Percentiles rank a stretch among this genome's conserved stretches.
phyloP scores from a whole-genome alignment of 2,888 invertebrate species.

The Andricus curvator region DNA sequence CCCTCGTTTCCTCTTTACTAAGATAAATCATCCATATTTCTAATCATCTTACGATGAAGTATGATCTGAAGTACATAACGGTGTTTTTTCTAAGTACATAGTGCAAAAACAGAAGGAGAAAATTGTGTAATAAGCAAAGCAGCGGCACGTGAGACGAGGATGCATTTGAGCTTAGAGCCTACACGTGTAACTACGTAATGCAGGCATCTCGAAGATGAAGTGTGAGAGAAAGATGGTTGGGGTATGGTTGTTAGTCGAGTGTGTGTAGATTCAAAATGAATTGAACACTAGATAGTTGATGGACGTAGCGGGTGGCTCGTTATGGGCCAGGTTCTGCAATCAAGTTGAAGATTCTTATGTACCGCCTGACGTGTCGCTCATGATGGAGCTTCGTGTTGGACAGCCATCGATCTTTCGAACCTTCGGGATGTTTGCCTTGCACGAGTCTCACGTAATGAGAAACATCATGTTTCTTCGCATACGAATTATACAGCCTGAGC shows the following conservation, averaged over 20 bases:
- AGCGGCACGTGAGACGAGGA: constrained; percentile 1
- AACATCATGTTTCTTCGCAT: constrained; percentile 44
- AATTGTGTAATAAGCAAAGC: constrained; percentile 7
- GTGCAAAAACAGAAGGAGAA: neutral
- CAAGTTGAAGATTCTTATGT: constrained; percentile 72
- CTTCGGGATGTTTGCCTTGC: constrained; percentile 67
- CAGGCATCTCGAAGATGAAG: constrained; percentile 27
- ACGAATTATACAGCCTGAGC: constrained; percentile 16
- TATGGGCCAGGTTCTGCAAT: constrained; percentile 70
- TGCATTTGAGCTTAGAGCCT: constrained; percentile 6
- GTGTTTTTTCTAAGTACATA: too few relatives aligned
- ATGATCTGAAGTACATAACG: neutral
- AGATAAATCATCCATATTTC: neutral
- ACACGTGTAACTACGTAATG: constrained; percentile 17
- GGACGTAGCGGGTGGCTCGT: constrained; percentile 77
- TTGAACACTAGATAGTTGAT: constrained; percentile 72
- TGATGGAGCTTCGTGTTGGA: constrained; percentile 73
- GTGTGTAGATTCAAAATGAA: constrained; percentile 63
- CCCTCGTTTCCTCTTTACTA: too few relatives aligned
- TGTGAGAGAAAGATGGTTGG: constrained; percentile 21
- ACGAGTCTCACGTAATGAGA: constrained; percentile 59
- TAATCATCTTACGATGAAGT: too few relatives aligned
- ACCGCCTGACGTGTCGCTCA: constrained; percentile 75
- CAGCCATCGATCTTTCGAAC: constrained; percentile 72
- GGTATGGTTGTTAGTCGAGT: constrained; percentile 33